Base-by-base conservation (phyloP, 1,140 invertebrate species). In the Polyergus mexicanus region DNA sequence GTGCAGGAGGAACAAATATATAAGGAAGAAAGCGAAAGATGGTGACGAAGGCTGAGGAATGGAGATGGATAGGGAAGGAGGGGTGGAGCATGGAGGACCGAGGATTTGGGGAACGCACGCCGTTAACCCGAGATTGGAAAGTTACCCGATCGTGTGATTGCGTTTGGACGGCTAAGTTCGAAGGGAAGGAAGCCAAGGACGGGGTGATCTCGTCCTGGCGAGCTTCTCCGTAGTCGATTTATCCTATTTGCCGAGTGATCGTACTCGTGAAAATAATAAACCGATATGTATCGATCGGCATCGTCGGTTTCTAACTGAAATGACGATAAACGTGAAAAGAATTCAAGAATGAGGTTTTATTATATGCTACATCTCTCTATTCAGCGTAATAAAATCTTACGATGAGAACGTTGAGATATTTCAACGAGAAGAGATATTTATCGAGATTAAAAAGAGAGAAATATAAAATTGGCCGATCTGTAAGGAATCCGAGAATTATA, bases 121-220 rank as follows among this genome's bases (percentile, higher is more conserved):
- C 74, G 91, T 92, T 92, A 92, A 92, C 88, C 89, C 87, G 88
- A 90, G 87, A 92, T 92, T 91, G 92, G 88, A 85, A 92, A 92
- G 92, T 92, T 92, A 92, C 87, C 91, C 92, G 90, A 92, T 92
- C 92, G 91, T 92, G 91, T 92, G 92, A 92, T 92, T 92, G 87
- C 91, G 84, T 92, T 89, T 85, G 86, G 87, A 84, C 41, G 84
- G 81, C 35, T 63, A 87, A 89, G 88, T 89, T 83, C 69, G 80
- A 71, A 58, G 77, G 32, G 77, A 84, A 84, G 80, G 78, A 88
- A 90, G 63, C 86, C 60, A 63, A 81, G 77, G 86, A 60, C 75
- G 86, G 54, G 47, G 28, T 41, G 86, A 86, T 78, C 51, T 60
- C 71, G 44, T 11, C 65, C 28, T 60, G 44, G 32, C 71, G 38